A percentile compares a stretch with the other conserved stretches of the same genome.
phyloP scores from a whole-genome alignment of 2,113 vertebrate species.

The Gambusia affinis region DNA sequence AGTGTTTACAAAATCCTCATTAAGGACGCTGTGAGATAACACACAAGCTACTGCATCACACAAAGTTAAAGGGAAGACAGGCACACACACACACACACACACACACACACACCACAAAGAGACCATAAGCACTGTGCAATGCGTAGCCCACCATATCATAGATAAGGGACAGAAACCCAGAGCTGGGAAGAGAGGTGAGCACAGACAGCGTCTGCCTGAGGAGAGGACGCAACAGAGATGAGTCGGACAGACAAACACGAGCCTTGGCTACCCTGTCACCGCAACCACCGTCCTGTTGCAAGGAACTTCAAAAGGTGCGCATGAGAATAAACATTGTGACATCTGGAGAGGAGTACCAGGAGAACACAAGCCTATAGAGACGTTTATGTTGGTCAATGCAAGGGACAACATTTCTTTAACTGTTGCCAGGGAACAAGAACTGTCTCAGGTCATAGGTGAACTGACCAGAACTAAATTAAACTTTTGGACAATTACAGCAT shows the following conservation, averaged over 20 bases:
- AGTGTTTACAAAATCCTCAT: slow-evolving; percentile 99
- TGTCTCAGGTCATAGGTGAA: slow-evolving; percentile 24
- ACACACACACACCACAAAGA: slow-evolving; percentile 54
- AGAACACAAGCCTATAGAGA: slow-evolving; percentile 27
- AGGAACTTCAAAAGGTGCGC: slow-evolving; percentile 75
- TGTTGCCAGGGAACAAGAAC: slow-evolving; percentile 6
- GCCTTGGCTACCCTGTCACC: slow-evolving; percentile 82
- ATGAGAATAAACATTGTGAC: slow-evolving; percentile 75
- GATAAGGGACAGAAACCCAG: slow-evolving; percentile 91
- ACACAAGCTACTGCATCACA: slow-evolving; percentile 73
- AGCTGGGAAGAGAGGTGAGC: slow-evolving; percentile 69
- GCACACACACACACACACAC: slow-evolving; percentile 50
- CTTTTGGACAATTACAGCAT: slow-evolving; percentile 21
- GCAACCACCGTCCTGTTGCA: slow-evolving; percentile 81
- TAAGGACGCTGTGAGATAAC: slow-evolving; percentile 96
- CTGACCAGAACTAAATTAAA: slow-evolving; percentile 16
- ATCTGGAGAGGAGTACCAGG: slow-evolving; percentile 61
- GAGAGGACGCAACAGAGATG: slow-evolving; percentile 78
- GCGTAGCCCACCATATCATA: slow-evolving; percentile 86
- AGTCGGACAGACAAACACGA: slow-evolving; percentile 63
- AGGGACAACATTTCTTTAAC: slow-evolving; percentile 42
- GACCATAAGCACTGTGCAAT: slow-evolving; percentile 80
- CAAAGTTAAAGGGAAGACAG: slow-evolving; percentile 62
- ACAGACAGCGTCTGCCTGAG: slow-evolving; percentile 77
- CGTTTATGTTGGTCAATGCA: slow-evolving; percentile 31